Conservation (phyloP, 1,140 invertebrate species). For the Pseudachorutes palmiensis region DNA sequence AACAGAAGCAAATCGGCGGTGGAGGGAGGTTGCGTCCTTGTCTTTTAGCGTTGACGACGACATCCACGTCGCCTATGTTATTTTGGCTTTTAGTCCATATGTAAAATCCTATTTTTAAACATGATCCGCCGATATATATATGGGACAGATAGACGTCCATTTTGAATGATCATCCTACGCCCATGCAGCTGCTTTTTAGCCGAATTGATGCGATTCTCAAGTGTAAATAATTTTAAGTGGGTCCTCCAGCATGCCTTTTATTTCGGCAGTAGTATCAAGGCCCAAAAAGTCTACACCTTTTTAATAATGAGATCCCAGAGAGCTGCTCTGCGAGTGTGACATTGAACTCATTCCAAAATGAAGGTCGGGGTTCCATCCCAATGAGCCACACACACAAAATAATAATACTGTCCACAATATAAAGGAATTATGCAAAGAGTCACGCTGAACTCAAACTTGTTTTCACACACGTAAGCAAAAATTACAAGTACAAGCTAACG, state of each 20-base stretch:
- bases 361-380: constrained; percentile 9
- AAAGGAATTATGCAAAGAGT: not conserved
- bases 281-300: not conserved
- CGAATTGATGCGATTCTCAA: no score
- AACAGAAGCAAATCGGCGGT: not conserved
- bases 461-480: not conserved
- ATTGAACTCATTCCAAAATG: constrained; percentile 10
- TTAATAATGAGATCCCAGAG: not conserved
- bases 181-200: no score
- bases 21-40: not conserved
- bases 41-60: not conserved
- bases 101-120: not conserved
- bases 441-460: not conserved
- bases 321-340: not conserved
- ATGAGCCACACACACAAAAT: not conserved
- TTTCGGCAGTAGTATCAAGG: no score
- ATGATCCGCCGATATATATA: no score
- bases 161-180: no score
- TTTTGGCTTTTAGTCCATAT: not conserved
- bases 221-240: no score
- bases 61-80: not conserved
- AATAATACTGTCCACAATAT: not conserved
- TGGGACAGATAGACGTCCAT: no score
- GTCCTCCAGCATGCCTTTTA: no score
- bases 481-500: not conserved